Base-by-base conservation (phyloP, 2,888 invertebrate genomes). In the Crematogaster levior region DNA sequence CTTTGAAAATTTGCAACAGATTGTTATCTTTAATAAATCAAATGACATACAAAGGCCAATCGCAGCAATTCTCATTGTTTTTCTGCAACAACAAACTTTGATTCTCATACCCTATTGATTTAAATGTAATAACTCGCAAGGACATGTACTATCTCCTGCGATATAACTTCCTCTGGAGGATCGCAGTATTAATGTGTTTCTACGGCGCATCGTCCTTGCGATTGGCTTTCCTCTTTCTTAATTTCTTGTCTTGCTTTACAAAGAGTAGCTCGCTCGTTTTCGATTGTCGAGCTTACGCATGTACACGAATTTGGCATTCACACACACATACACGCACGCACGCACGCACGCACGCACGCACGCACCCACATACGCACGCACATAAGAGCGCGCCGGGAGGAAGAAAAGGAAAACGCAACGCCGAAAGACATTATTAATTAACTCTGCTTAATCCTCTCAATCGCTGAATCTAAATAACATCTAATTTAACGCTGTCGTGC, bases 211-310 rank as follows among this genome's bases (percentile, higher is more conserved):
- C 83, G 81, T 88, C 83, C 83, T 84, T 86, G 81, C 73, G 68
- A 86, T 85, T 86, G 80, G 70, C 72, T 74, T 82, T 84, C 51
- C 34, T 75, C 85, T 85, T 75, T 72, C 75, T 81, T 81, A 68
- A 84, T 83, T 75, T 84, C 63, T 80, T 86, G 63, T 79, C 84
- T 82, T 74, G 85, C 85, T 86, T 88, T 81, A 81, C 84, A 87
- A 90, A 88, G 89, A 83, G 77, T 82, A 85, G 84, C 68, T 86
- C 85, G 86, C 63, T 82, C 79, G 75, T 58, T 73, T 86, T 70
- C 87, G 81, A 85, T 88, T 84, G 84, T 86, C 85, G 88, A 83
- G 85, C 84, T 79, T 83, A 85, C 83, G 88, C 88, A 88, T 87
- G 83, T 88, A 88, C 83, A 83, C 85, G 60, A 80, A 85, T 68